phyloP scores from a whole-genome alignment of 2,888 invertebrate genomes.

The Plagodis pulveraria region DNA sequence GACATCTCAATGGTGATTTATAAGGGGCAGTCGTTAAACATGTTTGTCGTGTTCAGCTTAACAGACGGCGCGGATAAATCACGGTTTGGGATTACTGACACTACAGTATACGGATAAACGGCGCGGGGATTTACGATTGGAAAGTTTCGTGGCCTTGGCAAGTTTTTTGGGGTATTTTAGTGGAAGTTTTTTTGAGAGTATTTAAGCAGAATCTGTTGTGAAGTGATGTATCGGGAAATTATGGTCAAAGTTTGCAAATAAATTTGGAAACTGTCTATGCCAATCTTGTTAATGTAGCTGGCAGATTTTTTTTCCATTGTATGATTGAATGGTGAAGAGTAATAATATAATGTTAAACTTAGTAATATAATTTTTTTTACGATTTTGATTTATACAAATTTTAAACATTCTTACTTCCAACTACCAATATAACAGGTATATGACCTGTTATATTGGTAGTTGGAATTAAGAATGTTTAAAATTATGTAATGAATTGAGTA shows the following conservation, averaged over 20 bases:
- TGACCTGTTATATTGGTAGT: too few relatives aligned
- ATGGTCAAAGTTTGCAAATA: neutral
- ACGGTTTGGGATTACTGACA: conserved; percentile 29
- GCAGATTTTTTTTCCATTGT: too few relatives aligned
- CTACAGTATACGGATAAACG: conserved; percentile 24
- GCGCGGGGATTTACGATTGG: conserved; percentile 12
- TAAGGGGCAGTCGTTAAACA: conserved; percentile 28
- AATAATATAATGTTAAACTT: too few relatives aligned
- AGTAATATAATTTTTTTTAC: too few relatives aligned
- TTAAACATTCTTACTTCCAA: too few relatives aligned
- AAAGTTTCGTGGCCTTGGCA: conserved; percentile 7
- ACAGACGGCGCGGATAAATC: conserved; percentile 34
- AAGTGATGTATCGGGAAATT: neutral
- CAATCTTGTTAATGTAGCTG: too few relatives aligned
- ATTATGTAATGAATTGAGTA: too few relatives aligned
- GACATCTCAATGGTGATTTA: conserved; percentile 32
- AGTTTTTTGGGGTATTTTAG: neutral
- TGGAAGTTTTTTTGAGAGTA: neutral
- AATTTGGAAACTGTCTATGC: neutral
- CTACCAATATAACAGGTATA: too few relatives aligned
- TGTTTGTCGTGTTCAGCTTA: conserved; percentile 25
- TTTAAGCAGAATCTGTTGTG: neutral
- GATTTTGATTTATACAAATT: too few relatives aligned
- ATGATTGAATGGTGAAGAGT: too few relatives aligned
- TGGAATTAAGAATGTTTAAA: too few relatives aligned